Percentiles rank a stretch among this genome's conserved stretches.
These are phyloP conservation scores for Dendrocincla tyrannina DNA, from an alignment of 2,797 vertebrate genomes.

Conservation along the genomic window DNA sequence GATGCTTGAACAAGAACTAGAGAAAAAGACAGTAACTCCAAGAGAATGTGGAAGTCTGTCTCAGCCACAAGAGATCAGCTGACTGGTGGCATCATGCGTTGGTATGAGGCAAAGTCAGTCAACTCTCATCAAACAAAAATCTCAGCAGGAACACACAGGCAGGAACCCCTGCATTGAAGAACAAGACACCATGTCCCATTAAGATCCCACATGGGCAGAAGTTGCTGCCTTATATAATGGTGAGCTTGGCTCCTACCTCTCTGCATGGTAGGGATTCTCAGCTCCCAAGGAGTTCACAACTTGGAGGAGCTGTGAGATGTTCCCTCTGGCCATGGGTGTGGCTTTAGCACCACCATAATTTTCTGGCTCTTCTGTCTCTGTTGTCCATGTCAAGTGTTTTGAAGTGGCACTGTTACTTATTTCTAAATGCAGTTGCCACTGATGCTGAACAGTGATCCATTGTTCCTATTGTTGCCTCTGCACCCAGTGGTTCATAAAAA, in stretches of 20 bases:
- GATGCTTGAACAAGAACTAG: not conserved
- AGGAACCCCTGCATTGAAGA: not conserved
- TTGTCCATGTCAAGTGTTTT: conserved; percentile 43
- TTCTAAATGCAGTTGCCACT: conserved; percentile 58
- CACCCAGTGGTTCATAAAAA: conserved; percentile 60
- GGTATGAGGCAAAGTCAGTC: not conserved
- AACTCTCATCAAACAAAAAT: conserved; percentile 11
- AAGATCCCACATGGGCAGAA: conserved; percentile 6
- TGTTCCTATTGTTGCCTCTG: conserved; percentile 59
- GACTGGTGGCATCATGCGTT: not conserved
- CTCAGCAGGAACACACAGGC: not conserved
- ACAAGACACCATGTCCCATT: not conserved
- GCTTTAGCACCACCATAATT: conserved; percentile 49
- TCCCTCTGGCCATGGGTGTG: conserved; percentile 56
- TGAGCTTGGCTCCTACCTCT: conserved; percentile 51
- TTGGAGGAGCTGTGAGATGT: conserved; percentile 25
- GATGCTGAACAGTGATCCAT: conserved; percentile 65
- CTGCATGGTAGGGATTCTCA: conserved; percentile 21
- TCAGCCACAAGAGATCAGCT: conserved; percentile 18
- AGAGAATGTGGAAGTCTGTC: not conserved
- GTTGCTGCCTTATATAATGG: conserved; percentile 13
- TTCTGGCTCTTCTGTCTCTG: conserved; percentile 47
- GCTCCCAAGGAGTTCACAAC: conserved; percentile 4
- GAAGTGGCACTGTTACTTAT: conserved; percentile 63
- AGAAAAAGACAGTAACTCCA: not conserved